Evolutionary conservation across 2,888 invertebrate genomes (phyloP), one percentile per base, ranked within the genome.

Genomic region (Nasonovia ribisnigri): DNA sequence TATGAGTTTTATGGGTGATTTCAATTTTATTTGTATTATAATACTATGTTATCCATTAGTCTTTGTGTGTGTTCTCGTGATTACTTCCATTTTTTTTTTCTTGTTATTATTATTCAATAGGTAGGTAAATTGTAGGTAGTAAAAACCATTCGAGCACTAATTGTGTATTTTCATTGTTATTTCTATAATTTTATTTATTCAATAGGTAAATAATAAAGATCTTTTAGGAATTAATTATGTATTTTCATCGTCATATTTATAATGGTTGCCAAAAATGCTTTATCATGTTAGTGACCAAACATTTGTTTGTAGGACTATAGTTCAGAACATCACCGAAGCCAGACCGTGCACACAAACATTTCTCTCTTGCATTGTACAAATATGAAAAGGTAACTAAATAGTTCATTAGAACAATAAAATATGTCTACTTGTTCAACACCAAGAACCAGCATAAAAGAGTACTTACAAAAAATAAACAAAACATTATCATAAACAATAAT

Each of bases 401-500:
- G 11, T n/a, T n/a, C 5, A 67, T 67, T n/a, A 5, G 13, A 67
- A 67, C n/a, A 67, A 67, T 67, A n/a, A n/a, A 67, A 11, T 46
- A 46, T 67, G n/a, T 67, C 67, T n/a, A 67, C 54, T 43, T 11
- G 13, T 43, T 89, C 6, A 13, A 51, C 16, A 36, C 77, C 42
- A n/a, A 46, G 26, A 51, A 46, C 48, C 48, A 42, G 46, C 13
- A 36, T 46, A 36, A 90, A 36, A 13, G n/a, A 16, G 5, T 42
- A 51, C 5, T 77, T 48, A 16, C 10, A 42, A 51, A 51, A 84
- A 90, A 91, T 26, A 51, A 51, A 84, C 51, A 36, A 36, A 20
- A 36, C 48, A 51, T 42, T 36, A 77, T n/a, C 36, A 36, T 43
- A 84, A 84, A 84, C 84, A 91, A 46, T 46, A 46, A 91, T 86